A percentile compares a stretch with the other conserved stretches of the same genome.
Conservation (phyloP, 1,140 invertebrate species). For the Formica exsecta region DNA sequence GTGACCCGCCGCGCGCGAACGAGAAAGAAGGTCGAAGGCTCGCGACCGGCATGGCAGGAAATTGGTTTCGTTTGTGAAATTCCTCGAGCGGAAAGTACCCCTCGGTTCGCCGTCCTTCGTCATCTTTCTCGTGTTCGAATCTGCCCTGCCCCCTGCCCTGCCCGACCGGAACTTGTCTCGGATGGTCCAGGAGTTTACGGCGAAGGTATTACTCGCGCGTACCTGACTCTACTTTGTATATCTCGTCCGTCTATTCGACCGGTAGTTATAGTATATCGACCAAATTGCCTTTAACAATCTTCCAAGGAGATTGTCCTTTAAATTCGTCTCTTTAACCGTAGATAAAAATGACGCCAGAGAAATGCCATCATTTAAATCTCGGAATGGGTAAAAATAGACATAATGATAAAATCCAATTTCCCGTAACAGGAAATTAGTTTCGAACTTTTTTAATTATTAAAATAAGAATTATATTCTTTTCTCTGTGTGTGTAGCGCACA, state of each 20-base stretch:
- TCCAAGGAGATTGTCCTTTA: conserved; percentile 34
- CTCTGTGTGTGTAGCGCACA: neutral
- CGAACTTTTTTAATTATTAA: neutral
- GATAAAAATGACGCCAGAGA: conserved; percentile 38
- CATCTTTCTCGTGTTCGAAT: conserved; percentile 36
- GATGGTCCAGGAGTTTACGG: conserved; percentile 24
- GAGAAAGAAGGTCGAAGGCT: conserved; percentile 44
- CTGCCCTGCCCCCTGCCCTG: neutral
- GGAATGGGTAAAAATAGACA: neutral
- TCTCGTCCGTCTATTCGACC: conserved; percentile 17
- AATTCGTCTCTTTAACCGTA: conserved; percentile 25
- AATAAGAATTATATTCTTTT: neutral
- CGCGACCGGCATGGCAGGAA: conserved; percentile 64
- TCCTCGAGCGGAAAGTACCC: conserved; percentile 66
- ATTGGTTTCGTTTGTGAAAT: conserved; percentile 77
- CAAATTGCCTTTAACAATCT: conserved; percentile 43
- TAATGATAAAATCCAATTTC: neutral
- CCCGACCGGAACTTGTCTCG: neutral
- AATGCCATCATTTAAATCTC: conserved; percentile 19
- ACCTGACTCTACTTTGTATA: neutral
- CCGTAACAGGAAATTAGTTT: neutral
- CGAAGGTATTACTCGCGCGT: neutral
- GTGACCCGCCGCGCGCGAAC: conserved; percentile 23
- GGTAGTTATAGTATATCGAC: conserved; percentile 2
- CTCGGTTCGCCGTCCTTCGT: conserved; percentile 1